Evolutionary conservation across 2,797 vertebrate genomes (phyloP).

Genomic region (Crocodylus rhombifer): DNA sequence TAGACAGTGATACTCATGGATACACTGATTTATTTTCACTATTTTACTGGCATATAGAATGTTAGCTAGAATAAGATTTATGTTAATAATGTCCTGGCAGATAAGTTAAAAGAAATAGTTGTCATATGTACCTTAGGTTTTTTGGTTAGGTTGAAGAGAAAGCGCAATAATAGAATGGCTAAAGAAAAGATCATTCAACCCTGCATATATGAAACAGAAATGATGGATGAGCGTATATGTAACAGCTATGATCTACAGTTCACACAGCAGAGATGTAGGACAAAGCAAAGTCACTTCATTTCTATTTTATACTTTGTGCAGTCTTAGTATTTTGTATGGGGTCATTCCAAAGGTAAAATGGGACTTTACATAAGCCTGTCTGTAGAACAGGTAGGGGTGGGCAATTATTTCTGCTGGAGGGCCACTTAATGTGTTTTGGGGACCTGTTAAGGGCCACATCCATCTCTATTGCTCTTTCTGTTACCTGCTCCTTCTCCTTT

Average conservation of each 20-base stretch:
- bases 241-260: not conserved
- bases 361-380: not conserved
- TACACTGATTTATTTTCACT: not conserved
- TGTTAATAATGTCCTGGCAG: not conserved
- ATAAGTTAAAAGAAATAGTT: not conserved
- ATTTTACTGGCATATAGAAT: not conserved
- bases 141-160: not conserved
- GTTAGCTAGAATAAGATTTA: not conserved
- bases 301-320: not conserved
- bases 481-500: no score
- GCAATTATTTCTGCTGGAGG: no score
- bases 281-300: not conserved
- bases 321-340: not conserved
- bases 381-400: not conserved
- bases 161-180: not conserved
- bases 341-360: not conserved
- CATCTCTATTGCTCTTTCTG: no score
- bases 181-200: not conserved
- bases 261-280: not conserved
- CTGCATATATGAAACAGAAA: not conserved
- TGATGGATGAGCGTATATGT: not conserved
- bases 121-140: not conserved
- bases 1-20: not conserved
- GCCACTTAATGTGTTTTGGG: no score
- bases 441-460: no score